Base-by-base conservation (phyloP, 2,888 invertebrate genomes). In the Tineola bisselliella region DNA sequence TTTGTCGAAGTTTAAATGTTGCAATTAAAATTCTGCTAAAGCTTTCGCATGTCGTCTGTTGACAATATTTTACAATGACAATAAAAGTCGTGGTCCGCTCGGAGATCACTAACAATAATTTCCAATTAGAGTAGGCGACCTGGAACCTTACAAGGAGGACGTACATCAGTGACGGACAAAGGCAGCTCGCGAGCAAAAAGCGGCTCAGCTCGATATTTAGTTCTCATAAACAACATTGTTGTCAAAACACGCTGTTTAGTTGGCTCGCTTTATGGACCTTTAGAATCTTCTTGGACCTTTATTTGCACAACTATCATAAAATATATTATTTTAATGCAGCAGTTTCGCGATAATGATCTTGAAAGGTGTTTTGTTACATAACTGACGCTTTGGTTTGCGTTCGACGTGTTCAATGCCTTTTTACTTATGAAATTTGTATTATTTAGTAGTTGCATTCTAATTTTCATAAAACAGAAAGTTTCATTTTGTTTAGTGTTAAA, bases 81-180 rank as follows among this genome's bases (percentile, higher is more conserved):
- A 75, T 75, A 74, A 64, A 58, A 58, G 58, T 33, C 56, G 54
- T 25, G 33, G 58, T 58, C n/a, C 15, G 58, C 25, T 54, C 54
- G 5, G 56, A 56, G 58, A 58, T 58, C 58, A 67, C 67, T 67
- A 67, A 69, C 76, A 73, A 82, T 82, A 83, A 81, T 76, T 81
- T 79, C 76, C 77, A 83, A 83, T 83, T 83, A 83, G 71, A 68
- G 54, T 66, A 67, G 67, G 66, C 68, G 68, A 71, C 68, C 17
- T 17, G 8, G 19, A 33, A 38, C 43, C 59, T 44, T 61, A 57
- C 57, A 44, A 57, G 61, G 58, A 30, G 58, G 33, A 58, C 58
- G 58, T 58, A 58, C 58, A 52, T 61, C 61, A 61, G 38, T 61
- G 13, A 33, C 43, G 54, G 54, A 70, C 70, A 70, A 71, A 67